A percentile compares a stretch with the other conserved stretches of the same genome.
phyloP scores from a whole-genome alignment of 2,113 vertebrate genomes.

The Chionis minor region DNA sequence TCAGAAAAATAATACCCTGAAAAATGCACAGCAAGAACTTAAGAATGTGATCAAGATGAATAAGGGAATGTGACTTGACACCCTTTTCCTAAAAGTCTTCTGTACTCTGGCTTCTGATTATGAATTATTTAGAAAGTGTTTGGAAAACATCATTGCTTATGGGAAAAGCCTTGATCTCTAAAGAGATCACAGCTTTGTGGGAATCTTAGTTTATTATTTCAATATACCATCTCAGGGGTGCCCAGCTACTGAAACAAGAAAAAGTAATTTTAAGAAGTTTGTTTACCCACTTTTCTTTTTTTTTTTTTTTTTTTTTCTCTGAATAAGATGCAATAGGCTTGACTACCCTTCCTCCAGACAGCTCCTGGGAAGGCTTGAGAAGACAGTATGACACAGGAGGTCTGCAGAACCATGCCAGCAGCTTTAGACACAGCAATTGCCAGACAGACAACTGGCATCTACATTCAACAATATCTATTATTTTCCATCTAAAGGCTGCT shows the following conservation, averaged over 20 bases:
- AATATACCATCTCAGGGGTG: not conserved
- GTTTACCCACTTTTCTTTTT: not conserved
- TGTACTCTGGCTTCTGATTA: not conserved
- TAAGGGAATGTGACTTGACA: not conserved
- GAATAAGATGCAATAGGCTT: not conserved
- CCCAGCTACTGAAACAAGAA: not conserved
- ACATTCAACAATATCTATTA: not conserved
- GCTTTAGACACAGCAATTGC: not conserved
- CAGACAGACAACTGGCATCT: not conserved
- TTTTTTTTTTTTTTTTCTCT: not conserved
- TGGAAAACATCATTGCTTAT: not conserved
- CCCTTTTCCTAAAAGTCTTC: not conserved
- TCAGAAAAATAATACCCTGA: not conserved
- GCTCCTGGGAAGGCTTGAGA: not conserved
- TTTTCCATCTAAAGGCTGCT: not conserved
- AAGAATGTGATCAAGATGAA: not conserved
- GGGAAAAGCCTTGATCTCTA: not conserved
- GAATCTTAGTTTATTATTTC: not conserved
- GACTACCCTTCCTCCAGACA: not conserved
- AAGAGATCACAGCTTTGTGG: not conserved
- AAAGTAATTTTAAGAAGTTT: not conserved
- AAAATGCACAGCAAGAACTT: not conserved
- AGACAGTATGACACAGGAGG: too few relatives aligned
- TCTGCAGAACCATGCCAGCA: not conserved
- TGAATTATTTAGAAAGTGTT: slow-evolving; percentile 12